Base-by-base conservation (phyloP, 2,113 vertebrate genomes). In the Agelaius phoeniceus region DNA sequence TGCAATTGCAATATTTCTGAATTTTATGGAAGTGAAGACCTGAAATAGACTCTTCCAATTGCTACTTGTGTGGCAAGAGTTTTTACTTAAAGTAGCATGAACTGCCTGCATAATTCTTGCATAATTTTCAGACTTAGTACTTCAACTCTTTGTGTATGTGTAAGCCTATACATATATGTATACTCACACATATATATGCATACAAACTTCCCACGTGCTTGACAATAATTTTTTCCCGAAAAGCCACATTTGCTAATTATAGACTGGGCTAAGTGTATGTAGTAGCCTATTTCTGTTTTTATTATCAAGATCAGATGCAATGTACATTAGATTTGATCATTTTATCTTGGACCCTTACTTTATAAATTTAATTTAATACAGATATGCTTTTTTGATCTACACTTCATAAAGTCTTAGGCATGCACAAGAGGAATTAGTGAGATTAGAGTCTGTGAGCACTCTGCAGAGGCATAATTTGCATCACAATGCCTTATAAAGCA, bases 371-470 rank as follows among this genome's bases (percentile, higher is more conserved):
- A 57, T 87, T 69, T 74, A 86, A 71, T 77, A 74, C 43, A 74
- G 72, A 71, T 62, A 77, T 0, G 5, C 9, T 77, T 93, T 93
- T 95, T 87, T 88, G 90, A 83, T 67, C 67, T 67, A 48, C 16
- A 5, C 63, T 83, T 35, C 1, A 2, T 66, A 43, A 87, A 87
- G 17, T 83, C 35, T 63, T 67, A 74, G 10, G 57, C 48, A 74
- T 44, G 68, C 65, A 71, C 59, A 59, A 62, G 68, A 67, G 76
- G 83, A 94, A 92, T 94, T 92, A 88, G 62, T 87, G 92, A 91
- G 69, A 79, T 93, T 72, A 91, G 43, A 31, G 48, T 55, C 55
- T 86, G 39, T 84, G 89, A 92, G 55, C 65, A 59, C 30, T 71
- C 51, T 78, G 59, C 59, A 71, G 71, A 74, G 24, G 57, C 35